These are phyloP conservation scores for Lithophane ornitopus DNA, from an alignment of 2,888 invertebrate genomes.

Conservation along the genomic window DNA sequence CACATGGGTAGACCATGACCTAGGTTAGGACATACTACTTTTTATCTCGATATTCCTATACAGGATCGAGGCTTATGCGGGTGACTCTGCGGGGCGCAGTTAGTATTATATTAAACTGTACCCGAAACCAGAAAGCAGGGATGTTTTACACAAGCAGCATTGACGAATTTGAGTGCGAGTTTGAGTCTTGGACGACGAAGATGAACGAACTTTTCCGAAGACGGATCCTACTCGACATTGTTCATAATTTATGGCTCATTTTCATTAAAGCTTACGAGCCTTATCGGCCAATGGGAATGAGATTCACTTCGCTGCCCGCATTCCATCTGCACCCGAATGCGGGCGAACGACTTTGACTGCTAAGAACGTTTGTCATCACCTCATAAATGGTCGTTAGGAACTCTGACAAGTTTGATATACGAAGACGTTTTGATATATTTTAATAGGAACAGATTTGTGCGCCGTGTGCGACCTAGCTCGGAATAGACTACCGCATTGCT, in stretches of 20 bases:
- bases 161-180: neutral
- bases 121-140: too few relatives aligned
- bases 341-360: constrained; percentile 1
- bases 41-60: too few relatives aligned
- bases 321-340: constrained; percentile 9
- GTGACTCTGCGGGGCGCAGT: too few relatives aligned
- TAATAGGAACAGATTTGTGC: constrained; percentile 27
- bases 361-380: constrained; percentile 33
- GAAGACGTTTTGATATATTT: constrained; percentile 26
- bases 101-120: too few relatives aligned
- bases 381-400: constrained; percentile 30
- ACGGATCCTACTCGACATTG: neutral
- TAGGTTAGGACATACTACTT: too few relatives aligned
- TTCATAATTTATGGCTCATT: neutral
- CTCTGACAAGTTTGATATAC: constrained; percentile 36
- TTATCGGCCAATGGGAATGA: too few relatives aligned
- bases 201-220: neutral
- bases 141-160: too few relatives aligned
- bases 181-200: neutral
- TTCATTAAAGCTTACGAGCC: too few relatives aligned
- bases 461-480: neutral
- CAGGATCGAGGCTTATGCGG: too few relatives aligned
- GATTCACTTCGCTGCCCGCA: neutral
- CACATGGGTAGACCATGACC: too few relatives aligned
- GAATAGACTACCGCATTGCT: constrained; percentile 47